Evolutionary conservation across 2,888 invertebrate species (phyloP).

Genomic region (Drosophila fungiperda): DNA sequence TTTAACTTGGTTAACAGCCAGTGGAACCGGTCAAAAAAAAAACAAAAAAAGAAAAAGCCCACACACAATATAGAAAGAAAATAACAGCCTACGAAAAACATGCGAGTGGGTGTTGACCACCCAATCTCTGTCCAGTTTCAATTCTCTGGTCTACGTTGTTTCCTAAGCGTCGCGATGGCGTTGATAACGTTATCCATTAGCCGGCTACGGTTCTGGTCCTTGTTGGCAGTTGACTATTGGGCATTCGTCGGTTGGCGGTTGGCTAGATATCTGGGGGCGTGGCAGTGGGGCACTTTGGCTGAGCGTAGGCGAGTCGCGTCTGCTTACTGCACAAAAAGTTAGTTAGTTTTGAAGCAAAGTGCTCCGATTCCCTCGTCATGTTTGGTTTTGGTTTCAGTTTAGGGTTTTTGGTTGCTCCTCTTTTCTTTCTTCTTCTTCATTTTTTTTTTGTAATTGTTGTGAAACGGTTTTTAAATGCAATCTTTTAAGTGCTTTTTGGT

Average conservation of each 20-base stretch:
- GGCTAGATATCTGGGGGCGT: slow-evolving; percentile 20
- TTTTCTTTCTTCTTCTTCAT: neutral
- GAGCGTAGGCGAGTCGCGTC: slow-evolving; percentile 8
- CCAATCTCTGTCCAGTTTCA: slow-evolving; percentile 6
- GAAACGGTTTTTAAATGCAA: slow-evolving; percentile 66
- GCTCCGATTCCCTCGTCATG: slow-evolving; percentile 41
- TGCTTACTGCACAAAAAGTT: slow-evolving; percentile 43
- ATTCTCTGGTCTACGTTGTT: slow-evolving; percentile 14
- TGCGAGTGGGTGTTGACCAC: slow-evolving; percentile 2
- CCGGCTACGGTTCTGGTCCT: slow-evolving; percentile 20
- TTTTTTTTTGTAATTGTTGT: slow-evolving; percentile 22
- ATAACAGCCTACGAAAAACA: slow-evolving; percentile 18
- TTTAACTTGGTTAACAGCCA: slow-evolving; percentile 70
- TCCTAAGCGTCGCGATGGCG: slow-evolving; percentile 62
- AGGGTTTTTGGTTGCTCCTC: slow-evolving; percentile 9
- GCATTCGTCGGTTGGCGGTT: slow-evolving; percentile 2
- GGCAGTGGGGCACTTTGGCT: slow-evolving; percentile 43
- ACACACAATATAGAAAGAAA: slow-evolving; percentile 4
- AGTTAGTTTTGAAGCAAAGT: slow-evolving; percentile 65
- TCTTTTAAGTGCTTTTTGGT: slow-evolving; percentile 73
- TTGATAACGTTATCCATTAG: slow-evolving; percentile 73
- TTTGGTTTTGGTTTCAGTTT: slow-evolving; percentile 52
- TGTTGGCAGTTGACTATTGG: slow-evolving; percentile 9
- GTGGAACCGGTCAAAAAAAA: slow-evolving; percentile 8
- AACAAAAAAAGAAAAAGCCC: neutral